Conservation (phyloP, 2,113 vertebrate genomes). For the Smithornis capensis region DNA sequence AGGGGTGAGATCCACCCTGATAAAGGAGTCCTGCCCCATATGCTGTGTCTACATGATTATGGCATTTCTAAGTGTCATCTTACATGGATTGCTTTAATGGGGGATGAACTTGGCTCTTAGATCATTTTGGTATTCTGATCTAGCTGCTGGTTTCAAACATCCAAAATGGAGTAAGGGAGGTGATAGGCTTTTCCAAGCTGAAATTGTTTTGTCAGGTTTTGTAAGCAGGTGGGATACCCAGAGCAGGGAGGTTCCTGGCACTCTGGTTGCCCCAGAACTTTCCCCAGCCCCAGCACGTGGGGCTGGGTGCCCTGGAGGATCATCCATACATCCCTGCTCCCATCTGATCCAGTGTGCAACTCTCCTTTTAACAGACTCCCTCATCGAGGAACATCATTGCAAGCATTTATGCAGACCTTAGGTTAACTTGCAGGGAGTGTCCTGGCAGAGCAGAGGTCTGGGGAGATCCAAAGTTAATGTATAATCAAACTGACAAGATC, state of each 20-base stretch:
- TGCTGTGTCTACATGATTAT: rapidly evolving
- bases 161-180: background rate
- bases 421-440: background rate
- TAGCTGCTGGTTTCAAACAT: background rate
- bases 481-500: slow-evolving; percentile 43
- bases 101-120: background rate
- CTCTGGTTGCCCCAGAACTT: background rate
- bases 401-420: background rate
- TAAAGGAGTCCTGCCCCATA: background rate
- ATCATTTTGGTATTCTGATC: rapidly evolving
- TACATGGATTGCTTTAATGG: background rate
- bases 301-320: background rate
- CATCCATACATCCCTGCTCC: background rate
- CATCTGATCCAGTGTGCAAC: background rate
- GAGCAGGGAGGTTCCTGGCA: background rate
- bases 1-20: background rate
- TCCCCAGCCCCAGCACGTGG: background rate
- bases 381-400: background rate
- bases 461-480: slow-evolving; percentile 2
- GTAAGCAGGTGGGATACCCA: background rate
- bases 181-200: background rate
- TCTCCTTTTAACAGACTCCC: background rate
- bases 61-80: background rate
- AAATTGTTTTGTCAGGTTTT: background rate
- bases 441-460: slow-evolving; percentile 39